phyloP scores from a whole-genome alignment of 2,797 vertebrate species.

The Pteropus rufus region DNA sequence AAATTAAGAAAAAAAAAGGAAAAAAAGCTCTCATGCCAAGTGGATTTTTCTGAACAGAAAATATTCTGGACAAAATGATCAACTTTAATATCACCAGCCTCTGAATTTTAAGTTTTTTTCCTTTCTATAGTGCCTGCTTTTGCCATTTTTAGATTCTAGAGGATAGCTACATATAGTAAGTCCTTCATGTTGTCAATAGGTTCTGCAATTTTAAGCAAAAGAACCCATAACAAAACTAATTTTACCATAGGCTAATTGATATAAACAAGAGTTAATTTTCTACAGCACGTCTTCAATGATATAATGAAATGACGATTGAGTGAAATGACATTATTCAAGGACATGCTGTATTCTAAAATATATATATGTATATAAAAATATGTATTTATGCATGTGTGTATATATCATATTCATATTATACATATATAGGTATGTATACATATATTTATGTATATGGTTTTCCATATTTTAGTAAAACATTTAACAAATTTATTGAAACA shows the following conservation, averaged over 20 bases:
- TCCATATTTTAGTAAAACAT: neutral
- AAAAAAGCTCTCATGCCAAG: neutral
- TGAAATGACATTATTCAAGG: neutral
- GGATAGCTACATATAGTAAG: neutral
- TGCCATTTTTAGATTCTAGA: neutral
- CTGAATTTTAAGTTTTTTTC: neutral
- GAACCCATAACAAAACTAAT: neutral
- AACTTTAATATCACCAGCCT: neutral
- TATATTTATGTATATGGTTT: neutral
- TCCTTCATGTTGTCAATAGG: neutral
- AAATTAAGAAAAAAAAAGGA: neutral
- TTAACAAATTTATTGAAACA: neutral
- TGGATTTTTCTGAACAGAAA: neutral
- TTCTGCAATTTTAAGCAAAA: neutral
- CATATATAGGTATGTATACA: neutral
- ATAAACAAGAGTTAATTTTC: neutral
- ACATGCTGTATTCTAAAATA: neutral
- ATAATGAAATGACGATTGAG: neutral
- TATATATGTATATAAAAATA: neutral
- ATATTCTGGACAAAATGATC: neutral
- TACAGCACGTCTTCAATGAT: neutral
- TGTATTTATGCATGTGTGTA: neutral
- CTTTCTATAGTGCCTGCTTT: neutral
- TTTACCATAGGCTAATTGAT: neutral
- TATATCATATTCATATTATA: neutral